phyloP scores from a whole-genome alignment of 2,113 vertebrate genomes.

The Alces alces region DNA sequence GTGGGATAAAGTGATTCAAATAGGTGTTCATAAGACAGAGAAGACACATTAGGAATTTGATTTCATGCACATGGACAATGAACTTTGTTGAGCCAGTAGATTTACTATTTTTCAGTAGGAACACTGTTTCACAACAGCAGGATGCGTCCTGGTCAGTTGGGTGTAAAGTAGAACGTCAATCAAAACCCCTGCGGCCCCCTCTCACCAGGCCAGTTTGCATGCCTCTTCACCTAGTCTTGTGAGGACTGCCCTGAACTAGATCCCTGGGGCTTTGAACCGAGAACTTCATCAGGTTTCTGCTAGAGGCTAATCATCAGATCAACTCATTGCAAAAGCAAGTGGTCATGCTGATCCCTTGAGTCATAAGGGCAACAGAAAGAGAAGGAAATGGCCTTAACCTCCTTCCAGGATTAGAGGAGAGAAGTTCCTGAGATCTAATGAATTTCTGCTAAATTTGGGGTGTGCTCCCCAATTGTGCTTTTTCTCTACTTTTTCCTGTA shows the following conservation, averaged over 20 bases:
- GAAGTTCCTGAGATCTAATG: slow-evolving; percentile 53
- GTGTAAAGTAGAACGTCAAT: slow-evolving; percentile 13
- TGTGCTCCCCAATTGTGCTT: slow-evolving; percentile 2
- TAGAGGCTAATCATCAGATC: slow-evolving; percentile 55
- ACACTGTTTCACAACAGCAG: not conserved
- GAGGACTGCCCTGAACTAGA: not conserved
- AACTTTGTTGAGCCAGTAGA: not conserved
- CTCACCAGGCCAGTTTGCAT: not conserved
- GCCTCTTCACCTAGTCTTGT: not conserved
- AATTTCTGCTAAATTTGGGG: slow-evolving; percentile 29
- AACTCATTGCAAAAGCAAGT: slow-evolving; percentile 46
- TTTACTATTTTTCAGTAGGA: not conserved
- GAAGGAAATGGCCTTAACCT: slow-evolving; percentile 59
- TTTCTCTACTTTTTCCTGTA: slow-evolving; percentile 40
- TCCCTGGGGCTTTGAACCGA: slow-evolving; percentile 43
- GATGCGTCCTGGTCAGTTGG: not conserved
- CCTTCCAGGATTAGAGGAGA: slow-evolving; percentile 24
- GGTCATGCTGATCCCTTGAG: slow-evolving; percentile 40
- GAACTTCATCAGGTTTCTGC: slow-evolving; percentile 37
- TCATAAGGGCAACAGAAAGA: slow-evolving; percentile 39
- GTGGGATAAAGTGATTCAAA: slow-evolving; percentile 7
- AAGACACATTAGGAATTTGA: not conserved
- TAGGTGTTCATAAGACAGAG: slow-evolving; percentile 1
- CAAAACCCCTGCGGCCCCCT: not conserved
- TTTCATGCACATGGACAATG: not conserved